These are phyloP conservation scores for Gulo gulo DNA, from an alignment of 2,113 vertebrate species.

Conservation along the genomic window DNA sequence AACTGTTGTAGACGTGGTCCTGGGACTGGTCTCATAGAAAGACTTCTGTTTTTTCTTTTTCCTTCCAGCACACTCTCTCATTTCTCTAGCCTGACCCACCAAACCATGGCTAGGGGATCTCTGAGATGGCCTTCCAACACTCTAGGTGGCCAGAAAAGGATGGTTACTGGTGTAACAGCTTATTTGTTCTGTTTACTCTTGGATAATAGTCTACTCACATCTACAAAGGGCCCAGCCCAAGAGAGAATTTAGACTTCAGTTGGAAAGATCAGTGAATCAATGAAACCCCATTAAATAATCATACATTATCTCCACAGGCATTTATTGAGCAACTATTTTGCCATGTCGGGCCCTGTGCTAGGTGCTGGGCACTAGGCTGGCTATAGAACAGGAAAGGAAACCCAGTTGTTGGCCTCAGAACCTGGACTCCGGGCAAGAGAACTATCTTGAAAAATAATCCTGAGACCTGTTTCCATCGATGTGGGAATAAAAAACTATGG, in stretches of 20 bases:
- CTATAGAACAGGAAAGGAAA: background rate
- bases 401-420: background rate
- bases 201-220: background rate
- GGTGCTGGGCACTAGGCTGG: background rate
- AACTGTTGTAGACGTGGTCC: background rate
- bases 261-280: background rate
- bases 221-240: background rate
- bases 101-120: background rate
- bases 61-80: background rate
- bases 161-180: background rate
- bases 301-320: background rate
- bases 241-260: slow-evolving; percentile 37
- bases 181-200: background rate
- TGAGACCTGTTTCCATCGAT: background rate
- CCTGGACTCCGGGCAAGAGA: background rate
- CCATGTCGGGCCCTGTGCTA: background rate
- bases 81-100: background rate
- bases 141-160: background rate
- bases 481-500: background rate
- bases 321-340: background rate
- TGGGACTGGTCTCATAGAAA: background rate
- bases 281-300: background rate
- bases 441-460: background rate
- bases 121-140: background rate
- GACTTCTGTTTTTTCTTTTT: background rate